These are phyloP conservation scores for Embiotoca jacksoni DNA, from an alignment of 2,113 vertebrate species.

Conservation along the genomic window DNA sequence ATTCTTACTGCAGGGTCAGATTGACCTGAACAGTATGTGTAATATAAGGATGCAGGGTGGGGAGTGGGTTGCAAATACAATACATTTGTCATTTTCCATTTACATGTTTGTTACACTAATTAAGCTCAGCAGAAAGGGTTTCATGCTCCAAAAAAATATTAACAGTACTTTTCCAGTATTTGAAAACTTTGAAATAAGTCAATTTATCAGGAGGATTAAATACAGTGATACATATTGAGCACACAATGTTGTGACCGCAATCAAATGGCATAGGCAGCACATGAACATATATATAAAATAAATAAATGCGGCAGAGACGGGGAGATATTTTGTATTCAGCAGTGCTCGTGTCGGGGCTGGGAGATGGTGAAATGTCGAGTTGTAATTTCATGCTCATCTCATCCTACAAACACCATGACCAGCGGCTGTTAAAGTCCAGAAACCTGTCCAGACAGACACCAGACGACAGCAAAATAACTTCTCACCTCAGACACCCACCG, in stretches of 20 bases:
- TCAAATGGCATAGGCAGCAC: not conserved
- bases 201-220: too few species aligned
- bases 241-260: not conserved
- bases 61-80: too few species aligned
- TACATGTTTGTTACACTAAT: too few species aligned
- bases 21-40: too few species aligned
- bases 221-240: too few species aligned
- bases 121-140: too few species aligned
- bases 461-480: not conserved
- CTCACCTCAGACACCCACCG: slow-evolving; percentile 1
- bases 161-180: too few species aligned
- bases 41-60: too few species aligned
- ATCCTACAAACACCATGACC: slow-evolving; percentile 16
- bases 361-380: not conserved
- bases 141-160: too few species aligned
- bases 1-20: too few species aligned
- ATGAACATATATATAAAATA: not conserved
- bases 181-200: too few species aligned
- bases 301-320: not conserved
- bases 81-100: too few species aligned
- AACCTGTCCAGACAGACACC: slow-evolving; percentile 3
- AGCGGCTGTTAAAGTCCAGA: not conserved
- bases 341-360: not conserved
- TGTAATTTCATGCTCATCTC: slow-evolving; percentile 44
- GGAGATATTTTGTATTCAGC: slow-evolving; percentile 3